Evolutionary conservation across 2,113 vertebrate species (phyloP), one percentile per base, ranked within the genome.

Genomic region (Cottus gobio): DNA sequence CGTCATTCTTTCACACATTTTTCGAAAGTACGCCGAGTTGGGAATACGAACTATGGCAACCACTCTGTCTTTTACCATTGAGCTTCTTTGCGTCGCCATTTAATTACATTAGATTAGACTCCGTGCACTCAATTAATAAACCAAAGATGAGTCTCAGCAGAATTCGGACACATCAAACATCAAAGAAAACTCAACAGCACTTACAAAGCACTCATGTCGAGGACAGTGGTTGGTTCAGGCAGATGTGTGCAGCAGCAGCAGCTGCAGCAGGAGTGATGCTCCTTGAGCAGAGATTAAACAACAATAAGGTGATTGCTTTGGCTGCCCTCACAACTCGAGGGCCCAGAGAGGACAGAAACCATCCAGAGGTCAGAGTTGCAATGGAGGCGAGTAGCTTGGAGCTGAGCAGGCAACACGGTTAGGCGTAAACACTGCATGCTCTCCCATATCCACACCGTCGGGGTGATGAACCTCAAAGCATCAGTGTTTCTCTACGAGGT

Each of bases 61-160:
- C 42, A 28, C 26, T 70, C 20, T 48, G 28, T 80, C 42, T 83
- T 52, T 71, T 61, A 48, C 69, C 31, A 60, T n/a, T 2, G 13
- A 69, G 22, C 52, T 73, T 61, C 54, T 69, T 83, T 83, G 57
- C 2, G 1, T 54, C 52, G 36, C 28, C 30, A 18, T 83, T 74
- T 82, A 52, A 74, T 83, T 74, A 69, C 71, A 61, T 22, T 42
- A 36, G 58, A 73, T 44, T 56, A 31, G 61, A 26, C 26, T 20
- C 26, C 54, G 24, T 65, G 34, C 7, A 6, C 54, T 62, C 39
- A 20, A 26, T 82, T 84, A 81, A 82, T 72, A 80, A 82, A 64
- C 30, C 28, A 37, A 79, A 83, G 34, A 69, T 39, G 68, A 52
- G n/a, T 75, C 68, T 85, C 31, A 64, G 79, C 44, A 64, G 67